Conservation (phyloP, 1,140 invertebrate genomes). For the Platorchestia sp. region DNA sequence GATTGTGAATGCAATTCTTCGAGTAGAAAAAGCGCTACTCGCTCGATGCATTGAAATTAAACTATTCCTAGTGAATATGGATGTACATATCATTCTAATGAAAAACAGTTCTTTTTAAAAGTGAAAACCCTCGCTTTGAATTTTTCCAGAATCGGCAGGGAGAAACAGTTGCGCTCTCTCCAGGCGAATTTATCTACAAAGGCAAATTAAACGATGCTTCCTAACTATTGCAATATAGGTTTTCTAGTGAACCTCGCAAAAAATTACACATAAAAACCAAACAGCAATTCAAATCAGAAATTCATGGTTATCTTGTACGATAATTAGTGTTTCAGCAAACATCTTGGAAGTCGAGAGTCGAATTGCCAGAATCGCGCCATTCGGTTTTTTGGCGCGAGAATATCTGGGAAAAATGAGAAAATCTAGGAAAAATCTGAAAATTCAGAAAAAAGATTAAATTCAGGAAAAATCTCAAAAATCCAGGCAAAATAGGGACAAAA, state of each 20-base stretch:
- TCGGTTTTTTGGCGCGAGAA: no score
- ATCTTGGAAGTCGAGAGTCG: no score
- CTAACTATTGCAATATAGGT: background rate
- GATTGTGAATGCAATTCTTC: background rate
- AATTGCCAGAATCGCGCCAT: no score
- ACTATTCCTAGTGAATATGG: background rate
- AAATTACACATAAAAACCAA: background rate
- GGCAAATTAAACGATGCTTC: background rate
- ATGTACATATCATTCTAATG: background rate
- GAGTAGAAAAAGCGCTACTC: background rate
- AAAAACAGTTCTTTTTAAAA: background rate
- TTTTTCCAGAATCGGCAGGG: background rate
- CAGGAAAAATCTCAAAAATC: no score
- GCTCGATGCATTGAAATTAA: background rate
- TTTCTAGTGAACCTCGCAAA: background rate
- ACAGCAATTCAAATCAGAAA: background rate
- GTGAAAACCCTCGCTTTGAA: background rate
- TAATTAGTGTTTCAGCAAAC: no score
- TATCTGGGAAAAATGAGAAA: no score
- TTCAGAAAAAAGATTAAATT: no score
- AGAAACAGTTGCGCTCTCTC: no score
- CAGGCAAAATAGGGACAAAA: no score
- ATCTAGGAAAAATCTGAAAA: no score
- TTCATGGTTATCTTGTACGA: no score
- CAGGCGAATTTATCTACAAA: no score